These are phyloP conservation scores for Leucopsar rothschildi DNA, from an alignment of 2,113 vertebrate genomes.

Conservation along the genomic window DNA sequence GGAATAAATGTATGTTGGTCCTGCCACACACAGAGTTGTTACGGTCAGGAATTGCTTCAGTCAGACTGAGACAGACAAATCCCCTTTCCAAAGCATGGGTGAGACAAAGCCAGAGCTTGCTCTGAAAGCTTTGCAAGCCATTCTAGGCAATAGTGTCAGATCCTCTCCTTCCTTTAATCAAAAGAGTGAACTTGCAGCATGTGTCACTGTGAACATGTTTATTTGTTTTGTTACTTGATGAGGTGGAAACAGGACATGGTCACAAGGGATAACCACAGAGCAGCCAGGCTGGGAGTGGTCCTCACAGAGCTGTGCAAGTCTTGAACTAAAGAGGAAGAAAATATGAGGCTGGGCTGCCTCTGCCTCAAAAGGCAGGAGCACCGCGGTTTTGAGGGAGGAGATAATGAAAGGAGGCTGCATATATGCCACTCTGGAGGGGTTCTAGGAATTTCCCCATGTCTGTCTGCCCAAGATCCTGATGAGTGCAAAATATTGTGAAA, in stretches of 20 bases:
- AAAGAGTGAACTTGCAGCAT: neutral
- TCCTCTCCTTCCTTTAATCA: neutral
- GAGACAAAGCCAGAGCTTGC: neutral
- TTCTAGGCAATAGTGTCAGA: neutral
- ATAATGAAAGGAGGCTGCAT: neutral
- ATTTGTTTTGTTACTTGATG: neutral
- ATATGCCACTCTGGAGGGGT: neutral
- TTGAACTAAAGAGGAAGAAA: neutral
- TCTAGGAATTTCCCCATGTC: neutral
- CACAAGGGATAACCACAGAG: neutral
- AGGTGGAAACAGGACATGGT: neutral
- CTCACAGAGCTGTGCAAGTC: neutral
- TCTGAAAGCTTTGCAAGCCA: neutral
- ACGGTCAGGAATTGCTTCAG: neutral
- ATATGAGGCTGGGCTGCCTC: neutral
- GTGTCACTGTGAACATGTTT: neutral
- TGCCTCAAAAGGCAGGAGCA: neutral
- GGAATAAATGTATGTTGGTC: neutral
- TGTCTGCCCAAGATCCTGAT: neutral
- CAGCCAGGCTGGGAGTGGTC: neutral
- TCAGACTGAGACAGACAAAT: neutral
- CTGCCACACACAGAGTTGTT: neutral
- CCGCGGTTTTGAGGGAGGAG: rapidly evolving
- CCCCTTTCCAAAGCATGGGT: neutral
- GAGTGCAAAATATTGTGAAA: neutral